These are phyloP conservation scores for Austrolebias charrua DNA, from an alignment of 2,797 vertebrate genomes.

Conservation along the genomic window DNA sequence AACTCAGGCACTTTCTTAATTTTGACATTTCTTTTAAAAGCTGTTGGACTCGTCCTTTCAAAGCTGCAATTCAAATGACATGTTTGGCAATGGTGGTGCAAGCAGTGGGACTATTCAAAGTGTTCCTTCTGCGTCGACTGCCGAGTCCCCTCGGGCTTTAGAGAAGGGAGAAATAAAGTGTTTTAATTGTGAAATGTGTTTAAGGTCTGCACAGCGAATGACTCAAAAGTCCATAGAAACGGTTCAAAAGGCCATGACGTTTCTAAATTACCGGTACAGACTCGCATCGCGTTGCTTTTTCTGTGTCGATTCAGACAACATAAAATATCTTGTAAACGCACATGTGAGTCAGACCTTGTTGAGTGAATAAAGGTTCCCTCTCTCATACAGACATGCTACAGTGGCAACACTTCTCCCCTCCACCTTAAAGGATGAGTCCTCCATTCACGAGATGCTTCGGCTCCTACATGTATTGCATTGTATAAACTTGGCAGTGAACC, in stretches of 20 bases:
- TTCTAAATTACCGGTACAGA: slow-evolving; percentile 59
- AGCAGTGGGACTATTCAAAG: slow-evolving; percentile 56
- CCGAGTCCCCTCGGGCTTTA: slow-evolving; percentile 62
- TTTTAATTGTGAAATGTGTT: slow-evolving; percentile 59
- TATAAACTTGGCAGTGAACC: slow-evolving; percentile 99
- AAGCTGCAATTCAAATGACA: slow-evolving; percentile 84
- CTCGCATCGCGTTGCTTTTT: slow-evolving; percentile 39
- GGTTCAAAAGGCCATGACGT: slow-evolving; percentile 43
- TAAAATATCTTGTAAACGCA: slow-evolving; percentile 64
- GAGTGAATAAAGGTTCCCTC: slow-evolving; percentile 63
- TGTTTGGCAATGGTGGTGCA: slow-evolving; percentile 84
- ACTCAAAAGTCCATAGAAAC: slow-evolving; percentile 41
- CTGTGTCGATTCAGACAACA: slow-evolving; percentile 65
- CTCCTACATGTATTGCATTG: slow-evolving; percentile 84
- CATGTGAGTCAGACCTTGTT: slow-evolving; percentile 71
- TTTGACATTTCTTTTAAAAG: slow-evolving; percentile 80
- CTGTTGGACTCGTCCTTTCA: slow-evolving; percentile 71
- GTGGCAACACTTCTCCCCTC: slow-evolving; percentile 68
- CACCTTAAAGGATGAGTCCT: slow-evolving; percentile 67
- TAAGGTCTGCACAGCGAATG: slow-evolving; percentile 54
- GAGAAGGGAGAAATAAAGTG: slow-evolving; percentile 23
- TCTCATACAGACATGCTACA: slow-evolving; percentile 71
- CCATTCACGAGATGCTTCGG: slow-evolving; percentile 79
- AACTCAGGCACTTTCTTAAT: slow-evolving; percentile 99
- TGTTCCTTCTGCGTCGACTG: slow-evolving; percentile 63